Base-by-base conservation (phyloP, 2,888 invertebrate species). In the Andrena hattorfiana region DNA sequence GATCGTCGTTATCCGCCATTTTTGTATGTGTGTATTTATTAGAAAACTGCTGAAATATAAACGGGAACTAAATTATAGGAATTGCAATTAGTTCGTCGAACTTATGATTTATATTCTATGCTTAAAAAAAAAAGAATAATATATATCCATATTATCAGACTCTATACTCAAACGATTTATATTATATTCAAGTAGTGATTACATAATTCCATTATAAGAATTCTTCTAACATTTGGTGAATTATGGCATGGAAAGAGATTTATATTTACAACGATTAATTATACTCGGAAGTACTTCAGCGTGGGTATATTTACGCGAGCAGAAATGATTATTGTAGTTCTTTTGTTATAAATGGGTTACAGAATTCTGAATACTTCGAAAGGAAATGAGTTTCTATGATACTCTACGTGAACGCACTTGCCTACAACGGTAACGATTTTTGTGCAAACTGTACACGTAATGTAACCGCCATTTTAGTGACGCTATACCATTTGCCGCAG, bases 1-100 rank as follows among this genome's bases (percentile, higher is more conserved):
- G 98, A 96, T 99, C 99, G 93, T 98, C 98, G 94, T 97, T 97
- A 93, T 98, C 98, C 70, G 98, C 98, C 98, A 95, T 95, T 90
- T 83, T 91, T 59, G 30, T 64, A 64, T 64, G 0, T 59, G 1
- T 30, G 20, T 64, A n/a, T 64, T 1, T 42, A 32, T 16, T 51
- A 42, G 20, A 48, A 35, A 71, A 68, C 28, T 73, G 51, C 64
- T 81, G 23, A 13, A 48, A 79, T 16, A 42, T 2, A 68, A 30
- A 60, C 26, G 7, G n/a, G 3, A 8, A 8, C 5, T 54, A 10
- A 54, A 23, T 20, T 28, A 20, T n/a, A 32, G 8, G n/a, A 35
- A 42, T 13, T 20, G 42, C 13, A 3, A 42, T 42, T 42, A 42
- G 1, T 42, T 42, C 3, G 13, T 13, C 3, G 13, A 56, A 10